A percentile compares a stretch with the other conserved stretches of the same genome.
Conservation (phyloP, 2,888 invertebrate genomes). For the Saturnia pavonia region DNA sequence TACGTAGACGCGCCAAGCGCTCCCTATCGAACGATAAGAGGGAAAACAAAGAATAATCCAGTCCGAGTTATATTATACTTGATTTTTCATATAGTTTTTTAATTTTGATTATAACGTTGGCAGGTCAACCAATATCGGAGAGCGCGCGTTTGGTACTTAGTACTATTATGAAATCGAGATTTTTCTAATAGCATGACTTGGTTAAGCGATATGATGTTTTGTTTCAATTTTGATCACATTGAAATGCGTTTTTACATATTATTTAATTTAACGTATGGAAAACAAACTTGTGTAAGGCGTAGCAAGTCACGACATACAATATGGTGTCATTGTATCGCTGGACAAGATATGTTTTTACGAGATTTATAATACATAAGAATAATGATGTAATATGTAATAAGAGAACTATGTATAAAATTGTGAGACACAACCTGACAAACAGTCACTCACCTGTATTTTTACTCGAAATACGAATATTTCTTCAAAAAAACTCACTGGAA, state of each 20-base stretch:
- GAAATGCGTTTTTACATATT: slow-evolving; percentile 31
- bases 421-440: slow-evolving; percentile 75
- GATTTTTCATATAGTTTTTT: slow-evolving; percentile 54
- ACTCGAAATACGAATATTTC: slow-evolving; percentile 64
- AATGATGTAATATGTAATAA: slow-evolving; percentile 46
- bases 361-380: slow-evolving; percentile 46
- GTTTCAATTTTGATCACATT: slow-evolving; percentile 23
- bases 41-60: slow-evolving; percentile 79
- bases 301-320: slow-evolving; percentile 24
- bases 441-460: slow-evolving; percentile 78
- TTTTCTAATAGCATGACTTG: slow-evolving; percentile 50
- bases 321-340: slow-evolving; percentile 14
- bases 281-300: slow-evolving; percentile 30
- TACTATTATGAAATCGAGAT: slow-evolving; percentile 64
- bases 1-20: slow-evolving; percentile 71
- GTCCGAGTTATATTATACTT: slow-evolving; percentile 48
- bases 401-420: slow-evolving; percentile 61
- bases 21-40: slow-evolving; percentile 76
- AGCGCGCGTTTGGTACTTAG: slow-evolving; percentile 54
- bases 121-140: slow-evolving; percentile 58
- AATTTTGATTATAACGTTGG: slow-evolving; percentile 68
- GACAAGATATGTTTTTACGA: slow-evolving; percentile 23
- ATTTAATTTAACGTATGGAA: background rate
- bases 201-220: slow-evolving; percentile 49
- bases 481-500: slow-evolving; percentile 69